Base-by-base conservation (phyloP, 1,140 invertebrate genomes). In the Panagrolaimus sp. region DNA sequence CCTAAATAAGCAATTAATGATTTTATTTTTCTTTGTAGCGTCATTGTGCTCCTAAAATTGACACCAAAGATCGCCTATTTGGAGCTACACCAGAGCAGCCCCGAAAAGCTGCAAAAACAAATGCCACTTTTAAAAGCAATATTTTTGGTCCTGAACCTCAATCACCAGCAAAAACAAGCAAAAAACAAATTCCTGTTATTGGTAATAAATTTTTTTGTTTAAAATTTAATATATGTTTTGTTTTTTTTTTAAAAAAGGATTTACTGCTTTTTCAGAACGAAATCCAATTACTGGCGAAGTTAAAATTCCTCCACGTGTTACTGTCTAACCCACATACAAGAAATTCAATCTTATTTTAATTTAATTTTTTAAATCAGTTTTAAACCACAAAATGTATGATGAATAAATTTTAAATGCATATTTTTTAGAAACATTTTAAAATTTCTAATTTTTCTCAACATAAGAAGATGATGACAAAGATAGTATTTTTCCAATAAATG, bases 281-380 rank as follows among this genome's bases (percentile, higher is more conserved):
- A 77, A 77, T 65, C 76, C 76, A 24, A 73, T 77, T 46, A 77
- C 76, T n/a, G 76, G 76, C 21, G 76, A 77, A 71, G 71, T 80
- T n/a, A 77, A 80, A 64, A 63, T 76, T 24, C 76, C 76, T 14
- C 28, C 71, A 26, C 69, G 63, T 48, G 65, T 73, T 26, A 28
- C 55, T 32, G 65, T 72, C 24, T 72, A 72, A 72, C 21, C 5
- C 3, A 58, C 7, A 38, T 38, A 2, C 7, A 7, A 4, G 32
- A 38, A 38, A 38, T 38, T 38, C 32, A 38, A 38, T 38, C 32
- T 2, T 38, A 4, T 38, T 7, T 38, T 38, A 38, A 4, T 38
- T 38, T 4, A 38, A 4, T 38, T 38, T 38, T 38, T 38, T 38
- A 38, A 38, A 38, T 2, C 32, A 38, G 32, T 38, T 38, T 38